Evolutionary conservation across 2,888 invertebrate species (phyloP), one percentile per base, ranked within the genome.

Genomic region (Peribatodes rhomboidaria): DNA sequence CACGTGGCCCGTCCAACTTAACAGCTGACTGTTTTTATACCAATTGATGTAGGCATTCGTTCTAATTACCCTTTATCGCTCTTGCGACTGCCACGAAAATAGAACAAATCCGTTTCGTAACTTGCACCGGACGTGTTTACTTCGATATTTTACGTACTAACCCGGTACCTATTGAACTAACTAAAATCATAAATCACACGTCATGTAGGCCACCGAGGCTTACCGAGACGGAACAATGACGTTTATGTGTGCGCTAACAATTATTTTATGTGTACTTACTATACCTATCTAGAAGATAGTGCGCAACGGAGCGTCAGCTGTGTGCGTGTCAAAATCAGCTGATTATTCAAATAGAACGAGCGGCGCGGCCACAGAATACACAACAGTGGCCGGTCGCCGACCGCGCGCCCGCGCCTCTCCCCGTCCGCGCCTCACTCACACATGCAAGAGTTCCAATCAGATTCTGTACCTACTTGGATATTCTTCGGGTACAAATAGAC

Each of bases 241-340:
- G 77, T 78, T 73, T 71, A 71, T 74, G 74, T 76, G 75, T 65
- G 71, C 71, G 65, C 71, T 70, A 73, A 70, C 80, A 81, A 80
- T 81, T 78, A 82, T 63, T 59, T 69, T 60, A 50, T 59, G 55
- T 71, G 69, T 77, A 73, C 65, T 60, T 75, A 74, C 71, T 27
- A n/a, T n/a, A 27, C 27, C 27, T 75, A 80, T 83, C 75, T 80
- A 83, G 82, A 77, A 83, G 87, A 90, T 90, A 92, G 83, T 86
- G 83, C 84, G 86, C 87, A 87, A 84, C 80, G 74, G 81, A 81
- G 86, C 85, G 88, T 90, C 92, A 92, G 93, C 93, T 92, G 92
- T 90, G 89, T 85, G 82, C 89, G 92, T 91, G 93, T 94, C 93
- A 93, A 91, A 94, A 94, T 93, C 93, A 94, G 93, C 93, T 94